Percentiles rank a stretch among this genome's conserved stretches.
Evolutionary conservation across 2,113 vertebrate genomes (phyloP).

Genomic region (Percina caprodes): DNA sequence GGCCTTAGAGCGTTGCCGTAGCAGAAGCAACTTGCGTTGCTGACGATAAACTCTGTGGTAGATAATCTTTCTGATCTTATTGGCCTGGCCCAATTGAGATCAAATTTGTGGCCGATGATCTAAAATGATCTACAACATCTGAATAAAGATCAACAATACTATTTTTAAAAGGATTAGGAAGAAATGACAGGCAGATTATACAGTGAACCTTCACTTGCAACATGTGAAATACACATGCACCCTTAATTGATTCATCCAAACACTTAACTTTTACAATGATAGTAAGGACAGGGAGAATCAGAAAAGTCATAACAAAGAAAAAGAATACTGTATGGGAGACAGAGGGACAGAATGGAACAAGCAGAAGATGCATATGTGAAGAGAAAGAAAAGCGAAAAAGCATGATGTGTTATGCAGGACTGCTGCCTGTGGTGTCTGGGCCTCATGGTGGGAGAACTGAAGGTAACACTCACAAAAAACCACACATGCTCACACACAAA

Average conservation of each 20-base stretch:
- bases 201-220: neutral
- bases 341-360: neutral
- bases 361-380: conserved; percentile 14
- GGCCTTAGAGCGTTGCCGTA: no score
- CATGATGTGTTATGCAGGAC: conserved; percentile 34
- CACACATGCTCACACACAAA: conserved; percentile 51
- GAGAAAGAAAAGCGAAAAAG: conserved; percentile 14
- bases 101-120: no score
- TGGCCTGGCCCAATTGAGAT: no score
- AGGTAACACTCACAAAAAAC: conserved; percentile 41
- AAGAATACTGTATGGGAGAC: neutral
- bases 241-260: neutral
- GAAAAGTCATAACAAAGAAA: neutral
- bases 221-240: neutral
- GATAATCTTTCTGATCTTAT: no score
- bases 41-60: no score
- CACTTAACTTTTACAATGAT: no score
- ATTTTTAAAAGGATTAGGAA: neutral
- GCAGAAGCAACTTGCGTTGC: no score
- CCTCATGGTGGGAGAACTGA: conserved; percentile 54
- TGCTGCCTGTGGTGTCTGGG: conserved; percentile 45
- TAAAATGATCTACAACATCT: neutral
- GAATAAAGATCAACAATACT: neutral
- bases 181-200: neutral
- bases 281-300: neutral